A percentile compares a stretch with the other conserved stretches of the same genome.
phyloP scores from a whole-genome alignment of 2,888 invertebrate genomes.

The Athrips mouffetella region DNA sequence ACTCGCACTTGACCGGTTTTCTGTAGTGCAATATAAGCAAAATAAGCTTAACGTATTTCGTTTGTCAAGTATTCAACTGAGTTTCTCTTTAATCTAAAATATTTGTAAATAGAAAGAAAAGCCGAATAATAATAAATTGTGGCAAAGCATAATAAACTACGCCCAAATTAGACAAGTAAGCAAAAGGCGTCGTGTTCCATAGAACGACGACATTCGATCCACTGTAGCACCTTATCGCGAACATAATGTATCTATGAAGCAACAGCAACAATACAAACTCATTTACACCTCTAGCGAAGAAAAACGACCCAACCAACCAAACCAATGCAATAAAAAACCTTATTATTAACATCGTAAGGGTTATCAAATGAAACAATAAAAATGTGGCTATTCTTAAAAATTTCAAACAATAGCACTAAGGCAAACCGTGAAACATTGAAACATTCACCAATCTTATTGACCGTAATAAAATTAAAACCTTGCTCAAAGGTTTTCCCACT shows the following conservation, averaged over 20 bases:
- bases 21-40: no score
- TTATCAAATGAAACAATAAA: slow-evolving; percentile 7
- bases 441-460: slow-evolving; percentile 14
- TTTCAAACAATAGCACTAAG: slow-evolving; percentile 16
- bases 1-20: no score
- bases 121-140: no score
- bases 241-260: slow-evolving; percentile 14
- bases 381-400: slow-evolving; percentile 1
- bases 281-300: slow-evolving; percentile 12
- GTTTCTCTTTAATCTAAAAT: no score
- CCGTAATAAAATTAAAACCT: slow-evolving; percentile 15
- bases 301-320: slow-evolving; percentile 13
- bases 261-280: slow-evolving; percentile 17
- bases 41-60: no score
- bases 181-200: no score
- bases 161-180: not conserved
- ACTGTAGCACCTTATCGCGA: slow-evolving; percentile 2
- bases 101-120: no score
- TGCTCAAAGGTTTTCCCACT: slow-evolving; percentile 8
- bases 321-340: not conserved
- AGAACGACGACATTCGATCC: no score
- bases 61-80: no score
- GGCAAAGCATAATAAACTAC: no score
- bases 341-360: not conserved
- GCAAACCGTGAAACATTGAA: slow-evolving; percentile 12